Base-by-base conservation (phyloP, 2,888 invertebrate genomes). In the Cataglyphis rosenhaueri region DNA sequence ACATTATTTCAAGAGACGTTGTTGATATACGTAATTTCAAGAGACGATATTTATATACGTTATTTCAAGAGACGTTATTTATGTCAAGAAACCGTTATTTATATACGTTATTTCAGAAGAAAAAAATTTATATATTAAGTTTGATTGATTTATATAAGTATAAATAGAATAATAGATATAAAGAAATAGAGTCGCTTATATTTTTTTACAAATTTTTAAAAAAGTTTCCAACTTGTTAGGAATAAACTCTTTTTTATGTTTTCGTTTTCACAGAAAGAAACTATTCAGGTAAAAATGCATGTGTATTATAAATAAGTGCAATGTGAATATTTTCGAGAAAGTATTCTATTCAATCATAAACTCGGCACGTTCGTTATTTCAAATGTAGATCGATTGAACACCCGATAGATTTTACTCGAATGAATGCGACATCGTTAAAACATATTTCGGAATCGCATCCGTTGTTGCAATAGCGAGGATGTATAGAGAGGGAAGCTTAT, bases 381-480 rank as follows among this genome's bases (percentile, higher is more conserved):
- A 55, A 38, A 65, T 65, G 29, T 55, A 55, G 35, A 10, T 18
- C 21, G 44, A 25, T 12, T 35, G 70, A 79, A 79, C 59, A 70
- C 38, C 32, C 57, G 57, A 35, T 44, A 44, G 8, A 66, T 78
- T 78, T 59, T 48, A 48, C 15, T 68, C 32, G 44, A 55, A 48
- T 32, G 10, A 15, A 32, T 44, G 68, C 44, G 59, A 79, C 44
- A 4, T 68, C 44, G 68, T 68, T 68, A 78, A 52, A 52, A 44
- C 44, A 12, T 59, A 79, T 59, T 59, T 70, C 70, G 6, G 10
- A 41, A 76, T 41, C 41, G 52, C 21, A 55, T 65, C 25, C 32
- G 35, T 35, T 78, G 21, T 79, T 68, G 57, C 44, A 62, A 48
- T 25, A 38, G 52, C n/a, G 29, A 41, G 57, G 32, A 32, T 18